Evolutionary conservation across 2,113 vertebrate species (phyloP).

Genomic region (Butorides virescens): DNA sequence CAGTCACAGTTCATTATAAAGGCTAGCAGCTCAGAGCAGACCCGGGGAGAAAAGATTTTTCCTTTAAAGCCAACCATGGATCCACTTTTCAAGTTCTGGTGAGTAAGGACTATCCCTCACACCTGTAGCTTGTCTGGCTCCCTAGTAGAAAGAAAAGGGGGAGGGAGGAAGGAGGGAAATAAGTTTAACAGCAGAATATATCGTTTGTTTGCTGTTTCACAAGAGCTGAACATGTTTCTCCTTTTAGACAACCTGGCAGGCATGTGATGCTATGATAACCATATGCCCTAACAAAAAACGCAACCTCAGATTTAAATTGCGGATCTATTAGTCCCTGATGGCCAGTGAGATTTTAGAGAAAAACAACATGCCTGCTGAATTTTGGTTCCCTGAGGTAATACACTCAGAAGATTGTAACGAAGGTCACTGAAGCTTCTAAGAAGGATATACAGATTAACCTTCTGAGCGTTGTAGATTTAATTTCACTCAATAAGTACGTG

Average conservation of each 20-base stretch:
- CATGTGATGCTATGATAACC: background rate
- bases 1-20: background rate
- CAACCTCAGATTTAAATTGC: background rate
- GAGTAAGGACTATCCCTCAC: background rate
- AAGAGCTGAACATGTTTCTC: background rate
- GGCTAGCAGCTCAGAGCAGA: background rate
- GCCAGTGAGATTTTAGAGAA: background rate
- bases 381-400: background rate
- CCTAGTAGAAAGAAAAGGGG: background rate
- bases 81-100: background rate
- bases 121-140: background rate
- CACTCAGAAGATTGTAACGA: background rate
- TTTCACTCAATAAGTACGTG: constrained; percentile 10
- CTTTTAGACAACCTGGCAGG: background rate
- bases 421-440: constrained; percentile 2
- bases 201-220: background rate
- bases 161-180: background rate
- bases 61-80: background rate
- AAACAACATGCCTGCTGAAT: background rate
- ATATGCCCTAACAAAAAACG: background rate
- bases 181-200: background rate
- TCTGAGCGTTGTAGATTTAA: background rate
- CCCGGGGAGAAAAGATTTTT: background rate
- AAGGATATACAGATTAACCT: background rate
- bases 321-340: background rate